Evolutionary conservation across 1,140 invertebrate species (phyloP), one percentile per base, ranked within the genome.

Genomic region (Odontomachus brunneus): DNA sequence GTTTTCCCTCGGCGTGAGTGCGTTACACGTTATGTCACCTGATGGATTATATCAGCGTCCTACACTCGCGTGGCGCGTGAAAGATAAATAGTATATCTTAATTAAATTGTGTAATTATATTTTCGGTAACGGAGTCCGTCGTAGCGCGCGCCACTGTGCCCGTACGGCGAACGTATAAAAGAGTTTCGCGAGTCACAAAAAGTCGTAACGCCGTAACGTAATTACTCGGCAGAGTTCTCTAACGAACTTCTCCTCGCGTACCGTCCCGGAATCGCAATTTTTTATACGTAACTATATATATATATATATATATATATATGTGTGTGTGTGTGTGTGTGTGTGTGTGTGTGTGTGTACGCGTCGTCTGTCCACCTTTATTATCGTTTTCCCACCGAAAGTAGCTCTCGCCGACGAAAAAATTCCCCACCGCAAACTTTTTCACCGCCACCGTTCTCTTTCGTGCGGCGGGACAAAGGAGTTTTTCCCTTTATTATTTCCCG

Each of bases 81-180:
- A 9, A 53, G 22, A n/a, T 17, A 74, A 48, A 49, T 48, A 0
- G 38, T 11, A 14, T 55, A 1, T 33, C 38, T 59, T 59, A 44
- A 73, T 60, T 73, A 59, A 26, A 44, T 24, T 60, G 26, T 44
- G 3, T 69, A 51, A 17, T 44, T 12, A 22, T 59, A 59, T 49
- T 44, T 74, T 60, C 26, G 5, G 38, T 26, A 15, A 3, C 4
- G 0, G 22, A 62, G 4, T 33, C 9, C 12, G 11, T 38, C 38
- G 38, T 33, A 33, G 9, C 38, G 38, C 38, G 38, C 38, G 38
- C 38, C 29, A 2, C 5, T 5, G 29, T 19, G n/a, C n/a, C 57
- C 26, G 12, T 15, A 14, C 26, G 24, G 29, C 59, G 17, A 33
- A 22, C 15, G 57, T 38, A 1, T 19, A 7, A 33, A 44, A 44